Evolutionary conservation across 1,140 invertebrate genomes (phyloP).

Genomic region (Phthorimaea operculella): DNA sequence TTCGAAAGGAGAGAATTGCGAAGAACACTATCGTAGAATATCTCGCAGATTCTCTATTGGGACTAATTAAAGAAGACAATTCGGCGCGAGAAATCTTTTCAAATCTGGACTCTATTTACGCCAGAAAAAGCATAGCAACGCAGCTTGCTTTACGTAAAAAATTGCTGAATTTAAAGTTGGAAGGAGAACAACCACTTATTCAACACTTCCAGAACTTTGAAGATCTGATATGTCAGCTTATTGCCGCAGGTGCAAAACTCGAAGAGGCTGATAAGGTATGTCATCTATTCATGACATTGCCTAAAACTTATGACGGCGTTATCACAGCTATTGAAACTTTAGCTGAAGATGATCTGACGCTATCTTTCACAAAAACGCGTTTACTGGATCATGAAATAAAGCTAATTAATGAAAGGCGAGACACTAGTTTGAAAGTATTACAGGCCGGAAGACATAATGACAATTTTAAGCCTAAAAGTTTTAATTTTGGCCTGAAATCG

Average conservation of each 20-base stretch:
- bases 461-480: background rate
- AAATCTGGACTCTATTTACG: constrained; percentile 1
- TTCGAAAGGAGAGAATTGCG: background rate
- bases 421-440: constrained; percentile 32
- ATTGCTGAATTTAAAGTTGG: background rate
- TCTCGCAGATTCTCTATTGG: background rate
- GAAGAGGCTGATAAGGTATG: too few species aligned
- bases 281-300: too few species aligned
- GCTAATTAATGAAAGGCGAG: constrained; percentile 14
- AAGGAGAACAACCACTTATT: background rate
- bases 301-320: background rate
- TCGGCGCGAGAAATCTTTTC: background rate
- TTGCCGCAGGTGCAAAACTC: too few species aligned
- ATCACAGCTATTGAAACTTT: constrained; percentile 33
- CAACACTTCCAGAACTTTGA: constrained; percentile 5
- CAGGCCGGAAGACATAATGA: constrained; percentile 12
- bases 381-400: constrained; percentile 39
- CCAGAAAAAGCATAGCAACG: background rate
- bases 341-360: constrained; percentile 26
- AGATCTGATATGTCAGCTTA: too few species aligned
- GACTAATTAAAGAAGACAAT: background rate
- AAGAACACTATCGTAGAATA: constrained; percentile 2
- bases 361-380: constrained; percentile 29
- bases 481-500: background rate
- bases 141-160: constrained; percentile 1